These are phyloP conservation scores for Apocrypta bakeri DNA, from an alignment of 1,140 invertebrate genomes.

Conservation along the genomic window DNA sequence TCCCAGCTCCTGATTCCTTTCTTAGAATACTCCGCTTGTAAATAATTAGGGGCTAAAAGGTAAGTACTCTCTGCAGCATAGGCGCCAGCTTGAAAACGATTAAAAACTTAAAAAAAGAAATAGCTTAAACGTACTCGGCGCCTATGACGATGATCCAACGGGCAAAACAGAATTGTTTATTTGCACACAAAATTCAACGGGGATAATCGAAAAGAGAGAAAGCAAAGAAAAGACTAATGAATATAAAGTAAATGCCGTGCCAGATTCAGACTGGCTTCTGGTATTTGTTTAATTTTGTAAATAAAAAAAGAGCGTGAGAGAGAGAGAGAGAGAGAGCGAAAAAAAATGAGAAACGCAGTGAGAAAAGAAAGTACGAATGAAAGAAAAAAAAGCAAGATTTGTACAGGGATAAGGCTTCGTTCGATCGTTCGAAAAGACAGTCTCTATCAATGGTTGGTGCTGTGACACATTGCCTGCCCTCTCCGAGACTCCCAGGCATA, in stretches of 20 bases:
- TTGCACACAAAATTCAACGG: slow-evolving; percentile 26
- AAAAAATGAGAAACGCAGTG: slow-evolving; percentile 40
- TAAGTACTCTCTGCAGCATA: slow-evolving; percentile 37
- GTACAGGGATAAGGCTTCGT: slow-evolving; percentile 66
- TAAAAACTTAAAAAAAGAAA: background rate
- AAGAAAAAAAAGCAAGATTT: slow-evolving; percentile 36
- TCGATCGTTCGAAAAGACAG: slow-evolving; percentile 62
- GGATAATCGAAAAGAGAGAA: slow-evolving; percentile 3
- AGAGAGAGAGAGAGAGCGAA: too few species aligned
- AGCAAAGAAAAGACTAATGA: slow-evolving; percentile 15
- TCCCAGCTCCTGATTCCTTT: slow-evolving; percentile 41
- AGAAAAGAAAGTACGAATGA: slow-evolving; percentile 41
- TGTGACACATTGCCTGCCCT: slow-evolving; percentile 74
- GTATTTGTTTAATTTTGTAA: slow-evolving; percentile 21
- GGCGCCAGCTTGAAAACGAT: slow-evolving; percentile 21
- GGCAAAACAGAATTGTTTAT: slow-evolving; percentile 20
- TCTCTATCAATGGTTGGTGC: slow-evolving; percentile 73
- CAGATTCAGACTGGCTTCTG: slow-evolving; percentile 39
- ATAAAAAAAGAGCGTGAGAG: too few species aligned
- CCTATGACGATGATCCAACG: slow-evolving; percentile 23
- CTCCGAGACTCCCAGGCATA: slow-evolving; percentile 72
- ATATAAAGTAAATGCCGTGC: slow-evolving; percentile 30
- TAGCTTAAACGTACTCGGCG: slow-evolving; percentile 11
- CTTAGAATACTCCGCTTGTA: slow-evolving; percentile 44
- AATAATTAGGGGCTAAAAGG: slow-evolving; percentile 43